Conservation (phyloP, 2,797 vertebrate genomes). For the Gobionotothen gibberifrons region DNA sequence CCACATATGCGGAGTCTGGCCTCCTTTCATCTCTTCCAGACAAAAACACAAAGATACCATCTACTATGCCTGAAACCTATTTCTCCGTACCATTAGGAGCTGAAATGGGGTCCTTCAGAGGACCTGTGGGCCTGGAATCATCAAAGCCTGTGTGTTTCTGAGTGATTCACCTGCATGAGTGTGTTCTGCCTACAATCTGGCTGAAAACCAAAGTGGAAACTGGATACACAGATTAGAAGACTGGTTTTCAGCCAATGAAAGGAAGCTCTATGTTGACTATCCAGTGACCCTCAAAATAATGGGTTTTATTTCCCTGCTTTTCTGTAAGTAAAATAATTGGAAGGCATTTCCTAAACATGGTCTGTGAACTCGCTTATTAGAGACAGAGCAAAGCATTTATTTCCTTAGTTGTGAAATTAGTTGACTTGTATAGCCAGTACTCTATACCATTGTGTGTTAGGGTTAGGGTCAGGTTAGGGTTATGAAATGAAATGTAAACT, state of each 20-base stretch:
- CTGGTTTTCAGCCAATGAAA: neutral
- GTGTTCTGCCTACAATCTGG: conserved; percentile 34
- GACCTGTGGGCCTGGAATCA: conserved; percentile 40
- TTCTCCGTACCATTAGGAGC: conserved; percentile 77
- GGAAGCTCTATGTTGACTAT: neutral
- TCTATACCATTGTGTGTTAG: too few relatives aligned
- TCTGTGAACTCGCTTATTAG: neutral
- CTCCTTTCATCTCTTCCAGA: conserved; percentile 66
- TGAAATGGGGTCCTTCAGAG: conserved; percentile 66
- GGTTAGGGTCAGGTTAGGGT: neutral
- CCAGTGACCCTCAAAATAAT: neutral
- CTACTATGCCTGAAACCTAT: conserved; percentile 77
- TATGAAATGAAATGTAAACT: neutral
- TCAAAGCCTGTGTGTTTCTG: conserved; percentile 45
- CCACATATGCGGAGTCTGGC: conserved; percentile 53
- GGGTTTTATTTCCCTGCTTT: neutral
- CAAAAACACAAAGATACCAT: conserved; percentile 77
- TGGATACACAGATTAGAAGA: conserved; percentile 15
- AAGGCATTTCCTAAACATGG: neutral
- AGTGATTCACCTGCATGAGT: conserved; percentile 39
- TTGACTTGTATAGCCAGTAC: neutral
- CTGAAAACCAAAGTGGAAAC: conserved; percentile 14
- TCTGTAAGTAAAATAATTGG: neutral
- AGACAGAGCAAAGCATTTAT: too few relatives aligned
- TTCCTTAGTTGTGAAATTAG: neutral